Base-by-base conservation (phyloP, 2,113 vertebrate species). In the Odocoileus hemionus region DNA sequence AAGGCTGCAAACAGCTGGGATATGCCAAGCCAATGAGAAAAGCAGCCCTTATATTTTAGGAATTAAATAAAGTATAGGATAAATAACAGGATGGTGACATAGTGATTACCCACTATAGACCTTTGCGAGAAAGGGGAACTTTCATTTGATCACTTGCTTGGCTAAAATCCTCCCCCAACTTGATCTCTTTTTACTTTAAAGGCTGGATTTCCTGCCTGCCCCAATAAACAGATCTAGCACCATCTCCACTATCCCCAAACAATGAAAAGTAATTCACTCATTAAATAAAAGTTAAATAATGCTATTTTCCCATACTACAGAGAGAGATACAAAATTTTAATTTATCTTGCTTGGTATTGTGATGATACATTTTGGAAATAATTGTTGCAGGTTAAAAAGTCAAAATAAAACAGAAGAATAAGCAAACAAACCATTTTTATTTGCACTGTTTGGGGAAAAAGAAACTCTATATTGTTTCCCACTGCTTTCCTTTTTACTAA, bases 371-470 rank as follows among this genome's bases (percentile, higher is more conserved):
- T 57, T 58, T 92, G 67, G 47, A 96, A 95, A 94, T 39, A 85
- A 52, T 15, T 87, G 16, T 36, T 78, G 2, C 47, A 55, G 28
- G 6, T 50, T 86, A 96, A 80, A 83, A 95, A 97, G 88, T 28
- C 50, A 87, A 94, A 93, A 30, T 57, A 52, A 87, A 96, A 89
- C 55, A 87, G 95, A 86, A 17, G 47, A 89, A 94, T 50, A 70
- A 86, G n/a, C n/a, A 89, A 88, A 92, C 19, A 60, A 78, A 80
- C 92, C 55, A 96, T 95, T 64, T 92, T 94, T 95, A 79, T 50
- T 67, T 86, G 64, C 95, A 78, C 67, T 95, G 88, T 94, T 89
- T 60, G 61, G 45, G 36, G 96, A 76, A 50, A 97, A 43, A 28
- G 13, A 64, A 16, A 14, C 26, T 94, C 70, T 95, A 25, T 36